Percentiles rank a stretch among this genome's conserved stretches.
These are phyloP conservation scores for Anarrhichthys ocellatus DNA, from an alignment of 2,113 vertebrate genomes.

Conservation along the genomic window DNA sequence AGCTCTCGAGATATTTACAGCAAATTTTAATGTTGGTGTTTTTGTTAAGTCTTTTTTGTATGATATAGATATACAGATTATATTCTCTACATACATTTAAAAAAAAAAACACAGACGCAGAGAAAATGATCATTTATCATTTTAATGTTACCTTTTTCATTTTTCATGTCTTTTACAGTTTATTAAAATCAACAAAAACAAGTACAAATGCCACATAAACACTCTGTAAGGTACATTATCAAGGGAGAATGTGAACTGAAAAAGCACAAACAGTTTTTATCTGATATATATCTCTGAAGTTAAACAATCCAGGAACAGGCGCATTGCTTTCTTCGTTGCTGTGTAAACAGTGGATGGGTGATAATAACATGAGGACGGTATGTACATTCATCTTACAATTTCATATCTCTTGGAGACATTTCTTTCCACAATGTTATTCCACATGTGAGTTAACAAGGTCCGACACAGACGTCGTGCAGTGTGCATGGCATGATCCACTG, in stretches of 20 bases:
- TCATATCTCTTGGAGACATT: conserved; percentile 78
- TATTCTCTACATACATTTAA: not conserved
- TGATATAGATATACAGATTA: not conserved
- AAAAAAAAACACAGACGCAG: not conserved
- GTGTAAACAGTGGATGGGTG: conserved; percentile 52
- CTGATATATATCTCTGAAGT: conserved; percentile 65
- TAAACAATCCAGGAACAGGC: conserved; percentile 74
- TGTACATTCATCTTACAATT: conserved; percentile 78
- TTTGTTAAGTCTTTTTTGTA: not conserved
- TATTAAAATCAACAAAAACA: conserved; percentile 85
- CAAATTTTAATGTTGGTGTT: not conserved
- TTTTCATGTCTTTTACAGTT: conserved; percentile 76
- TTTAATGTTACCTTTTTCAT: conserved; percentile 74
- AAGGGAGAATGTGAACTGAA: conserved; percentile 71
- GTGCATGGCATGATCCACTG: conserved; percentile 48
- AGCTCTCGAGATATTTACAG: not conserved
- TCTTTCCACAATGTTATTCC: conserved; percentile 64
- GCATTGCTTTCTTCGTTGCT: conserved; percentile 51
- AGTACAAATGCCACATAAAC: conserved; percentile 84
- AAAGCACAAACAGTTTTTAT: conserved; percentile 74
- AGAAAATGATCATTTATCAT: conserved; percentile 59
- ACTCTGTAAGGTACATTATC: conserved; percentile 76
- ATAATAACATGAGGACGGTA: conserved; percentile 58
- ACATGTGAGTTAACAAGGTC: conserved; percentile 49
- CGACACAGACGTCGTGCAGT: conserved; percentile 50